Evolutionary conservation across 2,113 vertebrate genomes (phyloP).

Genomic region (Megaptera novaeangliae): DNA sequence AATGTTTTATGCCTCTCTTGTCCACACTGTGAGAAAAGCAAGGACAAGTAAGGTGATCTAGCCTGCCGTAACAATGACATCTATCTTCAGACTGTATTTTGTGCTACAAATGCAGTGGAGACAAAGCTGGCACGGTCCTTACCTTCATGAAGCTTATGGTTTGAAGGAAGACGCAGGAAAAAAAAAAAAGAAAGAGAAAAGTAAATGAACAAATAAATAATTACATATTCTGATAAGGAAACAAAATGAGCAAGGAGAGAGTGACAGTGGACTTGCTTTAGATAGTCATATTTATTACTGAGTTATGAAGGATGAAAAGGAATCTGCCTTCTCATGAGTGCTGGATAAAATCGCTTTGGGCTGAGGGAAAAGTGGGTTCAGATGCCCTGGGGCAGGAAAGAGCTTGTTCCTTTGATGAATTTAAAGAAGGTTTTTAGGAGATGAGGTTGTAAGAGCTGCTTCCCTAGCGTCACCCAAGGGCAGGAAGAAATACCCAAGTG

Average conservation of each 20-base stretch:
- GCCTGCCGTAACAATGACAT: background rate
- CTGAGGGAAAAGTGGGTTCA: background rate
- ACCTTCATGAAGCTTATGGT: background rate
- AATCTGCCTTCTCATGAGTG: background rate
- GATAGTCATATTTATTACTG: background rate
- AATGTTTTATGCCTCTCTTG: rapidly evolving
- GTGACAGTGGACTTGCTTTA: background rate
- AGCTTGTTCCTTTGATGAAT: background rate
- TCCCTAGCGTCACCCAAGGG: background rate
- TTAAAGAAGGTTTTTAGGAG: background rate
- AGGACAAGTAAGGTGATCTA: background rate
- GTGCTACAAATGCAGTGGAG: background rate
- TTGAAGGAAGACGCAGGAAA: background rate
- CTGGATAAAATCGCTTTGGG: background rate
- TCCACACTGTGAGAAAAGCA: background rate
- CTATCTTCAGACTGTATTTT: background rate
- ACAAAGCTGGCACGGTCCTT: background rate
- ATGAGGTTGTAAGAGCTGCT: background rate
- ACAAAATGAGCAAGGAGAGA: background rate
- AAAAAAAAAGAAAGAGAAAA: background rate
- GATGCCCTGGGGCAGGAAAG: background rate
- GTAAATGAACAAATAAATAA: background rate
- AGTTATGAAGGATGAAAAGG: background rate
- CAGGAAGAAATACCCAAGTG: background rate
- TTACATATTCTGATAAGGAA: background rate